Evolutionary conservation across 1,140 invertebrate species (phyloP).

Genomic region (Drosophila nannoptera): DNA sequence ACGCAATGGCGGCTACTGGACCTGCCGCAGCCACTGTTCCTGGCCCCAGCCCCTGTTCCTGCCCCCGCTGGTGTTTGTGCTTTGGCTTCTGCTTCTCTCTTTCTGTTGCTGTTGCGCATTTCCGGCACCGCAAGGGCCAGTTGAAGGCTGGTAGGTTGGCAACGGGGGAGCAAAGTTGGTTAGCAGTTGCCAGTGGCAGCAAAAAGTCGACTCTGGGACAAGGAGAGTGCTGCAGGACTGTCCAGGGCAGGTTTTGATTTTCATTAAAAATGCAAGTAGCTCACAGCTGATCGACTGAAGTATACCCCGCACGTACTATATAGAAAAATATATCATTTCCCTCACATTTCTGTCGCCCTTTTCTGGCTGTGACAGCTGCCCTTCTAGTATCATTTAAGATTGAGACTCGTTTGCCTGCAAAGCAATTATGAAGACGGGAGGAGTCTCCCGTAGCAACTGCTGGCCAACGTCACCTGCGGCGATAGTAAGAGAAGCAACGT

Average conservation of each 20-base stretch:
- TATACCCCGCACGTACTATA: not conserved
- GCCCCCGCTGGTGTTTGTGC: no score
- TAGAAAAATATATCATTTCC: no score
- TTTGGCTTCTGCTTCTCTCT: not conserved
- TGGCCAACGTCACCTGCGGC: constrained; percentile 18
- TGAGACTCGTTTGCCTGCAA: no score
- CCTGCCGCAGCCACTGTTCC: no score
- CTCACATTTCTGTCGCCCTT: no score
- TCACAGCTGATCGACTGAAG: not conserved
- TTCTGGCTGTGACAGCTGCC: no score
- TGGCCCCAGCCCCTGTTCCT: not conserved
- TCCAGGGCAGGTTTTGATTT: constrained; percentile 50
- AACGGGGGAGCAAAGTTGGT: not conserved
- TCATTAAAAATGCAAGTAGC: constrained; percentile 52
- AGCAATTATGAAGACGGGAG: not conserved
- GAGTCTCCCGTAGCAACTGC: constrained; percentile 13
- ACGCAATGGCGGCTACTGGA: constrained; percentile 32
- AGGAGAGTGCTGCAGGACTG: constrained; percentile 14
- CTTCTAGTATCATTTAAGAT: no score
- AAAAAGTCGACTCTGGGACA: constrained; percentile 9
- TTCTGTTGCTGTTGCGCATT: constrained; percentile 52
- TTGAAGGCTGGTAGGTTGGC: not conserved
- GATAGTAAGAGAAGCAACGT: constrained; percentile 28
- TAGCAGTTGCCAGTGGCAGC: not conserved
- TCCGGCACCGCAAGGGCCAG: constrained; percentile 39